Conservation (phyloP, 2,888 invertebrate species). For the Spialia ferax region DNA sequence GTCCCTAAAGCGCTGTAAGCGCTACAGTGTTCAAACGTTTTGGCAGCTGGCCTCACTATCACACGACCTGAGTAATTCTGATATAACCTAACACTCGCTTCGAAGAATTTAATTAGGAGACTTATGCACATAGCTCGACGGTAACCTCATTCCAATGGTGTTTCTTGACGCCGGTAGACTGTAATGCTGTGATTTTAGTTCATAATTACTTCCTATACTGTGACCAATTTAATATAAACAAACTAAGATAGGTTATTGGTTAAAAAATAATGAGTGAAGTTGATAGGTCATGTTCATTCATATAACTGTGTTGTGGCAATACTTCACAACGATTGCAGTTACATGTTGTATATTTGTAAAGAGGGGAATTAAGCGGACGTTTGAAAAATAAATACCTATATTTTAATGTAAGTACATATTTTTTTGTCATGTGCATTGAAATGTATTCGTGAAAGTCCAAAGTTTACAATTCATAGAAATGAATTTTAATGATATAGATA, state of each 20-base stretch:
- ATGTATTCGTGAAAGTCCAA: not conserved
- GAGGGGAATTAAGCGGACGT: slow-evolving; percentile 7
- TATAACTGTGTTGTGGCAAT: slow-evolving; percentile 12
- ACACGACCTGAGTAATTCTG: slow-evolving; percentile 26
- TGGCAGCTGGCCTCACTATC: slow-evolving; percentile 30
- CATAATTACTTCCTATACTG: not conserved
- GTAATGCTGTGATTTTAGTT: slow-evolving; percentile 22
- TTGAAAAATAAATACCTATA: slow-evolving; percentile 10
- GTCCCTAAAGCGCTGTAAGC: slow-evolving; percentile 49
- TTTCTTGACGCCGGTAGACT: slow-evolving; percentile 35
- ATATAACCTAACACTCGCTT: slow-evolving; percentile 31
- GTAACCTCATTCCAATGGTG: slow-evolving; percentile 41
- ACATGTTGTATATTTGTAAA: slow-evolving; percentile 5
- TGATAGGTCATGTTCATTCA: not conserved
- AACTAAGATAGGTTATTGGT: slow-evolving; percentile 14
- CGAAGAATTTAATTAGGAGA: slow-evolving; percentile 37
- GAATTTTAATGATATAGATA: not conserved
- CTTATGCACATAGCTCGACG: slow-evolving; percentile 20
- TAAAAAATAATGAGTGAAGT: slow-evolving; percentile 11
- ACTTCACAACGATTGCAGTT: not conserved
- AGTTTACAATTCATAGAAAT: not conserved
- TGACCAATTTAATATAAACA: not conserved
- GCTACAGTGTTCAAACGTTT: slow-evolving; percentile 37
- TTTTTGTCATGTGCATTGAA: not conserved
- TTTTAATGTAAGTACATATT: slow-evolving; percentile 10